Base-by-base conservation (phyloP, 2,888 invertebrate species). In the Boloria euphrosyne region DNA sequence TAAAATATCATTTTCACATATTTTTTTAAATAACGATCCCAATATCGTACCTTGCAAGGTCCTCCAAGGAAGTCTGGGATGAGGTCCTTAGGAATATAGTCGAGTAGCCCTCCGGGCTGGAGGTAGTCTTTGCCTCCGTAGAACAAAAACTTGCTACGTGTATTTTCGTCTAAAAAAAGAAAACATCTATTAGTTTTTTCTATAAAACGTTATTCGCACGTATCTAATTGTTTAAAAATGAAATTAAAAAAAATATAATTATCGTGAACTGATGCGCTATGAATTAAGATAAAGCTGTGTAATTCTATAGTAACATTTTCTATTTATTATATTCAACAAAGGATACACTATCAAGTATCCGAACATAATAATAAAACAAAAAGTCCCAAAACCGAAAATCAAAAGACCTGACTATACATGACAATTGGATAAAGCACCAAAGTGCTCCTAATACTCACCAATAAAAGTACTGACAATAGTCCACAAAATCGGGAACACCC, bases 401-500 rank as follows among this genome's bases (percentile, higher is more conserved):
- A 31, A 6, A 27, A 27, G 1, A 31, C 18, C 5, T n/a, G 2
- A 10, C 4, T n/a, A 53, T 53, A 22, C 18, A 22, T 13, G 0
- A 27, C 2, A 49, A 49, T 5, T 16, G 22, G 6, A n/a, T 60
- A 14, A 59, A 38, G 7, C 10, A 38, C 3, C 31, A 7, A 31
- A 31, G 5, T 5, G 7, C 7, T 22, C 17, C 0, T 17, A 16
- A 50, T 46, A 68, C 81, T 83, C 10, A 96, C 96, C 95, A 78
- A 98, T 98, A 84, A 98, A 98, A 1, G 98, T 97, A 86, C 97
- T 97, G 72, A 98, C 96, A 66, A 98, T 94, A 0, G 98, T 98
- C 98, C 98, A 98, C 47, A 98, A 93, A 65, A 98, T 97, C 4
- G 98, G 98, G 86, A 98, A 98, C 58, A 98, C 98, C 71, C 98